These are phyloP conservation scores for Sinodicranocentrus sp. DNA, from an alignment of 2,888 invertebrate species.

Conservation along the genomic window DNA sequence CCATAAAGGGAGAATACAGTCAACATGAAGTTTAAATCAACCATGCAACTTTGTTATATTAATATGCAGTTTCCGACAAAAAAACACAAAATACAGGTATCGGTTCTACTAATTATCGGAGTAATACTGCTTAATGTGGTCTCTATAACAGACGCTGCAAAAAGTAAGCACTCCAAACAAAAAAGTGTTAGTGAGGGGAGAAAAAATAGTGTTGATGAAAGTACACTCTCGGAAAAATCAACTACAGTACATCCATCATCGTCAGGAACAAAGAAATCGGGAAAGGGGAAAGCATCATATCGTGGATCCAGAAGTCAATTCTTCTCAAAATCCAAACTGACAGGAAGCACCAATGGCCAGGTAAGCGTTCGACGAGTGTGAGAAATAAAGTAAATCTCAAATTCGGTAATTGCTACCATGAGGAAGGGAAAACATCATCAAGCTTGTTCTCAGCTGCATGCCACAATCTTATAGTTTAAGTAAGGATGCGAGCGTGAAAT, in stretches of 20 bases:
- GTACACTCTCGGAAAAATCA: constrained; percentile 48
- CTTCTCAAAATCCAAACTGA: constrained; percentile 54
- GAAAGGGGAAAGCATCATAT: constrained; percentile 61
- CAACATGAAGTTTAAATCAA: constrained; percentile 18
- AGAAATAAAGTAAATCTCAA: not conserved
- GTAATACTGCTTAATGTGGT: constrained; percentile 53
- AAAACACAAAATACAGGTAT: constrained; percentile 10
- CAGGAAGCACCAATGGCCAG: constrained; percentile 57
- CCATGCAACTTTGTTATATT: constrained; percentile 7
- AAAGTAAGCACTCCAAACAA: constrained; percentile 56
- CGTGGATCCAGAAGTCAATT: constrained; percentile 61
- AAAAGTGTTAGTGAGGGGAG: constrained; percentile 49
- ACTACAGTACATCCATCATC: constrained; percentile 22
- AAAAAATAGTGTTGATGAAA: constrained; percentile 54
- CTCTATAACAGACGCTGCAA: constrained; percentile 50
- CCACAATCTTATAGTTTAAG: not conserved
- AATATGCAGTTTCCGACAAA: constrained; percentile 33
- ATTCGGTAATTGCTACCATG: not conserved
- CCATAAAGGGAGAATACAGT: not conserved
- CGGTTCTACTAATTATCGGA: constrained; percentile 43
- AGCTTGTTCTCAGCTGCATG: not conserved
- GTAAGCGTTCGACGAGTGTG: constrained; percentile 26
- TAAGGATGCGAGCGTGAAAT: not conserved
- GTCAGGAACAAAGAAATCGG: constrained; percentile 48
- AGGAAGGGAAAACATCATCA: not conserved